These are phyloP conservation scores for Engraulis encrasicolus DNA, from an alignment of 2,113 vertebrate genomes.

Conservation along the genomic window DNA sequence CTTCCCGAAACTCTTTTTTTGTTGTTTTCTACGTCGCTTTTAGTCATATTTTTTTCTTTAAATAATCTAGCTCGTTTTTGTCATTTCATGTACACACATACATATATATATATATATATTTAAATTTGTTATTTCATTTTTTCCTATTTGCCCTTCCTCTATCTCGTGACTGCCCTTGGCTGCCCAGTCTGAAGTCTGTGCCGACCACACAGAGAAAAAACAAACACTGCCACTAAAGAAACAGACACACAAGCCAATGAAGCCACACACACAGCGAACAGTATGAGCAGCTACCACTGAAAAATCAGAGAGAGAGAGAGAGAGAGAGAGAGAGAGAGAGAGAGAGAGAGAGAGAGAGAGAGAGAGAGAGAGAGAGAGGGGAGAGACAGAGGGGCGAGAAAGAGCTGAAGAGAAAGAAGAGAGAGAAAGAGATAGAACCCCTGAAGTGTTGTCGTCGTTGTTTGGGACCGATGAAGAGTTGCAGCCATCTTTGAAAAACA, in stretches of 20 bases:
- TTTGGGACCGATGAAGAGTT: constrained; percentile 43
- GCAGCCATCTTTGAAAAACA: constrained; percentile 38
- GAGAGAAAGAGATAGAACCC: constrained; percentile 4
- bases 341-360: too few species aligned
- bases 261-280: constrained; percentile 48
- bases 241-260: constrained; percentile 56
- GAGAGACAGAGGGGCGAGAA: too few species aligned
- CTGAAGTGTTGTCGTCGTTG: constrained; percentile 49
- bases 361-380: too few species aligned
- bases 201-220: constrained; percentile 34
- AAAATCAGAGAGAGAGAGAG: constrained; percentile 26
- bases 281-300: constrained; percentile 47
- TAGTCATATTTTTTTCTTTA: constrained; percentile 63
- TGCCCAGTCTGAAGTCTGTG: constrained; percentile 43
- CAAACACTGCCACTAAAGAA: constrained; percentile 46
- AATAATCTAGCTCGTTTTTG: constrained; percentile 75
- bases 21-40: constrained; percentile 63
- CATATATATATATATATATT: constrained; percentile 68
- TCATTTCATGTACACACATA: constrained; percentile 79
- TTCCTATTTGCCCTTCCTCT: constrained; percentile 60
- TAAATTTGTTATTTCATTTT: constrained; percentile 45
- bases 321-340: neutral
- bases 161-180: constrained; percentile 22
- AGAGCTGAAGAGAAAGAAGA: too few species aligned
- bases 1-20: constrained; percentile 46